Percentiles rank a stretch among this genome's conserved stretches.
Conservation (phyloP, 2,888 invertebrate species). For the Drosophila hamatofila region DNA sequence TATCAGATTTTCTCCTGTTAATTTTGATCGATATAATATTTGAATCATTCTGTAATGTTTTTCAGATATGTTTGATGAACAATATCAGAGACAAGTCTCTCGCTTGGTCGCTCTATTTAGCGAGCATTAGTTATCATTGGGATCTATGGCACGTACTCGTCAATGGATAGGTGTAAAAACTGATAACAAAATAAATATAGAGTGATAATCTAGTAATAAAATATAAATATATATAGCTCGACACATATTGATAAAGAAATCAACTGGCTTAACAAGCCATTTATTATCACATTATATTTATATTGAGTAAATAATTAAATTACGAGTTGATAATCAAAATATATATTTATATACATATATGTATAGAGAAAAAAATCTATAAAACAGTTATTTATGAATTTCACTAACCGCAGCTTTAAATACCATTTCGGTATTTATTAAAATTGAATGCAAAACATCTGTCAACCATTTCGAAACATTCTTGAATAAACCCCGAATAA, state of each 20-base stretch:
- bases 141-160: constrained; percentile 52
- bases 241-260: constrained; percentile 46
- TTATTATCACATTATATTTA: constrained; percentile 37
- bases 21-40: not conserved
- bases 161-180: constrained; percentile 27
- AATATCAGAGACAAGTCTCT: not conserved
- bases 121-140: constrained; percentile 26
- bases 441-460: constrained; percentile 8
- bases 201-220: constrained; percentile 45
- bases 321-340: not conserved
- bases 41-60: not conserved
- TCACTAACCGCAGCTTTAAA: constrained; percentile 4
- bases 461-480: constrained; percentile 17
- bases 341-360: not conserved
- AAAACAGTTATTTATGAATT: constrained; percentile 8
- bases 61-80: not conserved
- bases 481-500: not conserved
- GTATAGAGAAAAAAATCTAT: not conserved
- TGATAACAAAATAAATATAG: constrained; percentile 47
- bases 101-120: not conserved
- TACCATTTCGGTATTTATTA: not conserved
- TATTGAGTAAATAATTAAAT: constrained; percentile 25
- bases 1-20: not conserved
- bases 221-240: constrained; percentile 39
- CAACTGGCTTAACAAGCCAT: constrained; percentile 35